Conservation (phyloP, 2,113 vertebrate species). For the Gymnarchus niloticus region DNA sequence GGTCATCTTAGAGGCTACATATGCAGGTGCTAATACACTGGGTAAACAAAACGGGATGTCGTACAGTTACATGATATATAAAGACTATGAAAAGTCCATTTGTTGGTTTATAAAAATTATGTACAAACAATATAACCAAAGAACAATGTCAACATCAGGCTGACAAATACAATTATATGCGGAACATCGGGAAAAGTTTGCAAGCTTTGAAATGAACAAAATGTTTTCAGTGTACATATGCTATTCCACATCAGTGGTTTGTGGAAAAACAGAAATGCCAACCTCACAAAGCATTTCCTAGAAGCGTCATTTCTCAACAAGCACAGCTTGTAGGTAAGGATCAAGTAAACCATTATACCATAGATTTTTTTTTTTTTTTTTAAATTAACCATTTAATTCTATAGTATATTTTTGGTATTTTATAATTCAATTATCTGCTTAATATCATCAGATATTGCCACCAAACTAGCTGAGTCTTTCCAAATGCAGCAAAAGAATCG, state of each 20-base stretch:
- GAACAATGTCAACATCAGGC: not conserved
- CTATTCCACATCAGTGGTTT: not conserved
- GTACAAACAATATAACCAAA: not conserved
- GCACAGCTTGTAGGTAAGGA: not conserved
- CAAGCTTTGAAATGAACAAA: not conserved
- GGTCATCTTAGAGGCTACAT: not conserved
- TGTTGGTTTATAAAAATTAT: not conserved
- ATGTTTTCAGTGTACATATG: not conserved
- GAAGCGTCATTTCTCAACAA: not conserved
- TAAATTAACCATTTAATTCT: not conserved
- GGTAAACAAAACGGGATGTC: not conserved
- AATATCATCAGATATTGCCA: not conserved
- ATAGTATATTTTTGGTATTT: constrained; percentile 1
- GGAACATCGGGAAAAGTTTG: not conserved
- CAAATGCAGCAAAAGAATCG: not conserved
- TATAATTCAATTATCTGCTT: not conserved
- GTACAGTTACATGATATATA: not conserved
- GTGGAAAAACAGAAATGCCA: not conserved
- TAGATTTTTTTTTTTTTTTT: constrained; percentile 6
- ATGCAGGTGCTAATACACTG: not conserved
- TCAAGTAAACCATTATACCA: not conserved
- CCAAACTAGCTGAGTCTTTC: not conserved
- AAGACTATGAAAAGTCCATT: not conserved
- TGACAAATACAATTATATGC: not conserved
- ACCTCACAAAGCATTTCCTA: not conserved